A percentile compares a stretch with the other conserved stretches of the same genome.
Conservation (phyloP, 2,113 vertebrate genomes). For the Strix uralensis region DNA sequence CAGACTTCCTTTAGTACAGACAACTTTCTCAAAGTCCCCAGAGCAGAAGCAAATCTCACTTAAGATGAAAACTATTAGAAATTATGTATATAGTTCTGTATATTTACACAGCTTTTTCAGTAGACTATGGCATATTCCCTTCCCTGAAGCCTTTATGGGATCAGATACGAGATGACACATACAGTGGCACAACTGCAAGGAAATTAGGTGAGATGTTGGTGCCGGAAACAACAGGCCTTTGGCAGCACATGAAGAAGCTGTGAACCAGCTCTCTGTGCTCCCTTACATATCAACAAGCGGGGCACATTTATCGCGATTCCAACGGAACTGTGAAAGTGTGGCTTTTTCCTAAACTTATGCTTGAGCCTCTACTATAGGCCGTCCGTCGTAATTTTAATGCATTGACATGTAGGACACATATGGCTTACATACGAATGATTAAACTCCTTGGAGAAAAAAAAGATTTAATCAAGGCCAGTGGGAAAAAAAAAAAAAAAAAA, state of each 20-base stretch:
- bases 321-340: background rate
- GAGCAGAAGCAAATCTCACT: background rate
- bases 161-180: background rate
- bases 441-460: background rate
- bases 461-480: background rate
- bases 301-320: rapidly evolving
- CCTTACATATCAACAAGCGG: background rate
- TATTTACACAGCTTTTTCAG: background rate
- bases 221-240: background rate
- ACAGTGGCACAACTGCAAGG: background rate
- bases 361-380: background rate
- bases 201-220: background rate
- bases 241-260: background rate
- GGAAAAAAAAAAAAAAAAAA: background rate
- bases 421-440: background rate
- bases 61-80: background rate
- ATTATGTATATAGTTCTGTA: background rate
- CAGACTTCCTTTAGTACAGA: background rate
- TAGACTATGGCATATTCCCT: background rate
- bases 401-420: background rate
- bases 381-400: background rate
- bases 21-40: background rate
- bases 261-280: background rate
- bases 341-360: background rate
- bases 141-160: background rate